Conservation (phyloP, 2,888 invertebrate species). For the Heteromurus nitidus region DNA sequence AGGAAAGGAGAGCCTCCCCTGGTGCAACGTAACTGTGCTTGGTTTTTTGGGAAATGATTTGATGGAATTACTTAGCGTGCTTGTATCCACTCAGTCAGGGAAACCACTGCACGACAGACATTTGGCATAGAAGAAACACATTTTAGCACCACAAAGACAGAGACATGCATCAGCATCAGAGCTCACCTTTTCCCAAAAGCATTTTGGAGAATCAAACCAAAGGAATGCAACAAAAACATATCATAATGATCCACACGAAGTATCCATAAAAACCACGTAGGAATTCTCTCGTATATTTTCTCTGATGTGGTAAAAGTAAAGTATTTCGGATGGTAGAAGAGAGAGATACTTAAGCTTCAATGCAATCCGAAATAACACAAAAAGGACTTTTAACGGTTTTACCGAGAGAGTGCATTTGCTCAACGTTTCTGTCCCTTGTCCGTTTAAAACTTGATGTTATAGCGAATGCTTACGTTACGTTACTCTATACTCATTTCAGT, state of each 20-base stretch:
- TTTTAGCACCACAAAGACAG: background rate
- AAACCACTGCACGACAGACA: background rate
- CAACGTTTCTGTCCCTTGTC: background rate
- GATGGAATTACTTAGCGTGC: too few relatives aligned
- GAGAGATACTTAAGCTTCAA: too few relatives aligned
- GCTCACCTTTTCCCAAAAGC: background rate
- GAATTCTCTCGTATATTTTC: too few relatives aligned
- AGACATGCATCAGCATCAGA: background rate
- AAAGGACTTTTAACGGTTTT: background rate
- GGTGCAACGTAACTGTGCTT: constrained; percentile 1
- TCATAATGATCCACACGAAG: background rate
- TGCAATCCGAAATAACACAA: background rate
- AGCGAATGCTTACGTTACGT: too few relatives aligned
- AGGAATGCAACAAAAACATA: background rate
- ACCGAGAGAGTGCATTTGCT: too few relatives aligned
- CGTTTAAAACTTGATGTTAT: background rate
- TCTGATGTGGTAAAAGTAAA: too few relatives aligned
- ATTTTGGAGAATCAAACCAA: too few relatives aligned
- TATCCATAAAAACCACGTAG: background rate
- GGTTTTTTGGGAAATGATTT: background rate
- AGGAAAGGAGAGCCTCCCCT: too few relatives aligned
- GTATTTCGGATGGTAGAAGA: too few relatives aligned
- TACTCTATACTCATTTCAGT: too few relatives aligned
- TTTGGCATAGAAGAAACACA: background rate
- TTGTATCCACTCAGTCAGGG: background rate